These are phyloP conservation scores for Gymnothorax reevesii DNA, from an alignment of 2,797 vertebrate species.

Conservation along the genomic window DNA sequence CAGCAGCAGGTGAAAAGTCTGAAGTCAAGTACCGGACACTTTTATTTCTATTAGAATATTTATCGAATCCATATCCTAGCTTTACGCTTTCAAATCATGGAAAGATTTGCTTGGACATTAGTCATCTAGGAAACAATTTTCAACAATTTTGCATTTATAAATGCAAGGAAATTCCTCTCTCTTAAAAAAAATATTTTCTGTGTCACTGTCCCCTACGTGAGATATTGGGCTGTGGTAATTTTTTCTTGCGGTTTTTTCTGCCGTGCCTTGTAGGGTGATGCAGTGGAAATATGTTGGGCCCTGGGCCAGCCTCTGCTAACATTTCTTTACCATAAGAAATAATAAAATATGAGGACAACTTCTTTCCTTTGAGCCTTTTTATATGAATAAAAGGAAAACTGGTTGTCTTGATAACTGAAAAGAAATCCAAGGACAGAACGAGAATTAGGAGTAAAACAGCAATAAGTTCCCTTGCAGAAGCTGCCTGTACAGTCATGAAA, in stretches of 20 bases:
- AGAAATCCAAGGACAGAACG: not conserved
- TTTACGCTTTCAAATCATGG: not conserved
- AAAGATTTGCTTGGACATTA: no score
- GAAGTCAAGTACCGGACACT: not conserved
- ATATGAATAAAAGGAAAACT: not conserved
- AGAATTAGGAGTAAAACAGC: not conserved
- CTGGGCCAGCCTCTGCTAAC: not conserved
- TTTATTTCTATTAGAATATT: not conserved
- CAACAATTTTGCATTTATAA: no score
- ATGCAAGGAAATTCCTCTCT: no score
- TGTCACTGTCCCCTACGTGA: no score
- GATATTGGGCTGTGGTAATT: not conserved
- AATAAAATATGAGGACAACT: no score
- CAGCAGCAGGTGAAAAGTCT: not conserved
- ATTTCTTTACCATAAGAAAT: no score
- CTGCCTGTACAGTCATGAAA: not conserved
- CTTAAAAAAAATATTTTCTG: no score
- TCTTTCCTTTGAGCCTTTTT: conserved; percentile 20
- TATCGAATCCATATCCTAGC: not conserved
- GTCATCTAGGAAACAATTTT: no score
- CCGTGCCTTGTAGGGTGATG: no score
- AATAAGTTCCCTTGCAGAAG: not conserved
- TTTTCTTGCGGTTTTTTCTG: conserved; percentile 1
- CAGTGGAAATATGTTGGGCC: no score
- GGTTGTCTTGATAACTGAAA: not conserved